phyloP scores from a whole-genome alignment of 2,113 vertebrate genomes.

The Nycticryphes semicollaris region DNA sequence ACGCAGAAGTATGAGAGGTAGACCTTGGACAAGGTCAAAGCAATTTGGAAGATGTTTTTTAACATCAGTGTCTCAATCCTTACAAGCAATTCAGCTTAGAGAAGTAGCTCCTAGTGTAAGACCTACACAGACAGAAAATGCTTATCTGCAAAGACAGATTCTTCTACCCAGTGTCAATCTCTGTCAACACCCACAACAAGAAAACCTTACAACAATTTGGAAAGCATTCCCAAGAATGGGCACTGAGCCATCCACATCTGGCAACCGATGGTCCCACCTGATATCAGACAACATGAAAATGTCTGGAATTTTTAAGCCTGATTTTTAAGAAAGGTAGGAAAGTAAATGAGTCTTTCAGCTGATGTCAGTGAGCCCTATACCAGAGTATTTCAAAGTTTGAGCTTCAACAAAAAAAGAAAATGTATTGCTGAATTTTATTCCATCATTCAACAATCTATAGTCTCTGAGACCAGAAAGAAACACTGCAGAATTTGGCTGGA shows the following conservation, averaged over 20 bases:
- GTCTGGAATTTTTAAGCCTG: background rate
- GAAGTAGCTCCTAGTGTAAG: background rate
- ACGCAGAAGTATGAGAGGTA: background rate
- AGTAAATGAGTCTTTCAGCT: background rate
- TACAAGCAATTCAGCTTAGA: background rate
- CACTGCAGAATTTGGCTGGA: background rate
- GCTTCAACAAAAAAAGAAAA: background rate
- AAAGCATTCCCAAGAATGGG: background rate
- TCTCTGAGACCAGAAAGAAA: background rate
- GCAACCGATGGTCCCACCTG: accelerated
- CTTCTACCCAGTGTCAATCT: background rate
- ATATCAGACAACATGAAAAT: background rate
- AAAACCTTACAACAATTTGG: background rate
- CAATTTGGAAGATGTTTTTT: background rate
- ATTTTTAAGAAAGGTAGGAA: background rate
- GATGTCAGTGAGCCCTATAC: background rate
- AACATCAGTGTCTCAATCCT: background rate
- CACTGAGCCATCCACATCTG: background rate
- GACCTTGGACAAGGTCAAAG: background rate
- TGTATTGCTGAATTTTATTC: background rate
- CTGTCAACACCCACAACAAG: background rate
- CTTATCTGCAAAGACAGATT: background rate
- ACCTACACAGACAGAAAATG: background rate
- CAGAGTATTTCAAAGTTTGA: background rate
- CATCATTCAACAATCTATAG: background rate